Conservation (phyloP, 1,140 invertebrate species). For the Polypedilum vanderplanki region DNA sequence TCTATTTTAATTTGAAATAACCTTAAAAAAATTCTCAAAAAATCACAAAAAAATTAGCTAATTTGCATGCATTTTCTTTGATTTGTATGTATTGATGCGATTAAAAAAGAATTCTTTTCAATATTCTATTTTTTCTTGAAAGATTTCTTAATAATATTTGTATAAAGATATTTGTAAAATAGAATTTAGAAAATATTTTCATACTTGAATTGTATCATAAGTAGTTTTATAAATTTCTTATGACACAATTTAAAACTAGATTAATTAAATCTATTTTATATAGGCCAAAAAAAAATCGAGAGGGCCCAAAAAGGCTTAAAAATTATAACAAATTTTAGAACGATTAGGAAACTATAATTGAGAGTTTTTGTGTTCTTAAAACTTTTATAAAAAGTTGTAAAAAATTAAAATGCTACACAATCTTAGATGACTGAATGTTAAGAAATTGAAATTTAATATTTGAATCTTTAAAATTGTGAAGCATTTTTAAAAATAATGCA, state of each 20-base stretch:
- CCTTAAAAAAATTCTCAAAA: neutral
- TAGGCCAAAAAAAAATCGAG: slow-evolving; percentile 6
- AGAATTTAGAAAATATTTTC: slow-evolving; percentile 10
- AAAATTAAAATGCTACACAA: neutral
- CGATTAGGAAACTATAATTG: neutral
- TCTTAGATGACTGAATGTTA: too few relatives aligned
- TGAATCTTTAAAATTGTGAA: too few relatives aligned
- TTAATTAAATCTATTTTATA: slow-evolving; percentile 3
- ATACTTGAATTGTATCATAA: neutral
- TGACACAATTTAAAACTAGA: neutral
- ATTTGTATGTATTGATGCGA: neutral
- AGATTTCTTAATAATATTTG: neutral
- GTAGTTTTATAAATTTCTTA: neutral
- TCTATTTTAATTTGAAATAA: neutral
- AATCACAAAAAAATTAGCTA: slow-evolving; percentile 6
- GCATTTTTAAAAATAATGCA: too few relatives aligned
- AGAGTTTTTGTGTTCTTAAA: neutral
- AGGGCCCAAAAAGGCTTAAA: slow-evolving; percentile 2
- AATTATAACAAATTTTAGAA: neutral
- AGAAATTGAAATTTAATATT: too few relatives aligned
- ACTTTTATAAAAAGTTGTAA: neutral
- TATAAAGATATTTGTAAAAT: neutral
- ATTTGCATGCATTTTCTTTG: slow-evolving; percentile 2
- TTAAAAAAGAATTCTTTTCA: too few relatives aligned
- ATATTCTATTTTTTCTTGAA: too few relatives aligned